These are phyloP conservation scores for Caenorhabditis sp. DNA, from an alignment of 2,888 invertebrate genomes.

Conservation along the genomic window DNA sequence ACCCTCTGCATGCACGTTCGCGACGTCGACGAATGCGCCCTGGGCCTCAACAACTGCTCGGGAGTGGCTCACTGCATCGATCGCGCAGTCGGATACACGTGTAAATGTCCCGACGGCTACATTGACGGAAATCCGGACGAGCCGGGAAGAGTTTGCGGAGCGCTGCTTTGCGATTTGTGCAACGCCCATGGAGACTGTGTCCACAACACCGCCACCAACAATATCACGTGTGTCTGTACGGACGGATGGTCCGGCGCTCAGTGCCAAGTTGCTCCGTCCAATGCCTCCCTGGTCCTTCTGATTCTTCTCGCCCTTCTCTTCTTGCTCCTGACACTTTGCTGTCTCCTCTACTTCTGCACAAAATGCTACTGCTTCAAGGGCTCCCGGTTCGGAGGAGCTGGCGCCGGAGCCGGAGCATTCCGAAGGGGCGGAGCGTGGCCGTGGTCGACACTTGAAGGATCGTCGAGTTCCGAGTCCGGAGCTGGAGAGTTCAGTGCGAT, in stretches of 20 bases:
- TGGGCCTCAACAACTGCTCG: slow-evolving; percentile 78
- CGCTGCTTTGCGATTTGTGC: slow-evolving; percentile 76
- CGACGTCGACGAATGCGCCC: slow-evolving; percentile 78
- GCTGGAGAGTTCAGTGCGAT: slow-evolving; percentile 73
- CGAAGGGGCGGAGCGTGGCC: slow-evolving; percentile 72
- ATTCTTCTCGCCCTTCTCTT: slow-evolving; percentile 77
- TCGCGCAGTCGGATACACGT: slow-evolving; percentile 75
- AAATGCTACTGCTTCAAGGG: slow-evolving; percentile 77
- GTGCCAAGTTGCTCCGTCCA: slow-evolving; percentile 76
- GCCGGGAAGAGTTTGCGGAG: slow-evolving; percentile 77
- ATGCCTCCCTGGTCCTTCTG: slow-evolving; percentile 72
- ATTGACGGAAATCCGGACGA: slow-evolving; percentile 77
- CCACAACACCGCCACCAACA: slow-evolving; percentile 76
- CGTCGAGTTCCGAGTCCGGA: slow-evolving; percentile 74
- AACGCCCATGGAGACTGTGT: slow-evolving; percentile 76
- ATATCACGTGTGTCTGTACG: slow-evolving; percentile 77
- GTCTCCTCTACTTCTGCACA: slow-evolving; percentile 77
- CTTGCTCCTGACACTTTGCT: slow-evolving; percentile 77
- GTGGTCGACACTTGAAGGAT: slow-evolving; percentile 78
- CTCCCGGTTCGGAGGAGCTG: slow-evolving; percentile 45
- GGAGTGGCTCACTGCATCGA: slow-evolving; percentile 78
- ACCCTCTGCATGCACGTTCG: slow-evolving; percentile 72
- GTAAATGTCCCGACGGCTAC: slow-evolving; percentile 77
- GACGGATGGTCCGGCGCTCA: slow-evolving; percentile 77
- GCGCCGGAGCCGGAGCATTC: slow-evolving; percentile 54